Evolutionary conservation across 2,797 vertebrate genomes (phyloP), one percentile per base, ranked within the genome.

Genomic region (Tympanoctomys barrerae): DNA sequence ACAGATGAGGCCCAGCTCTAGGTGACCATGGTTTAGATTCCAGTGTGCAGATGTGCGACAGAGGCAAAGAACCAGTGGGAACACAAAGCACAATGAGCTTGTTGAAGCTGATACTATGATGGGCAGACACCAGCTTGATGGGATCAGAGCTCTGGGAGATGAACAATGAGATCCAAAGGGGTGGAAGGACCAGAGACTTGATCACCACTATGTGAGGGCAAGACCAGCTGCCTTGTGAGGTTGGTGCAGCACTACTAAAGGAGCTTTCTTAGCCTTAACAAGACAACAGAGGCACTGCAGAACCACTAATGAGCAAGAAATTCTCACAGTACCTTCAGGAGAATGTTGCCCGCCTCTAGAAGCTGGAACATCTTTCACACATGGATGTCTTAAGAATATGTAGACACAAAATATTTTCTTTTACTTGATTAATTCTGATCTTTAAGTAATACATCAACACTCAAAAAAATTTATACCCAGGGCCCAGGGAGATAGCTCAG

Each of bases 151-250:
- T 18, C 66, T 81, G 21, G 1, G 22, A 93, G 1, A 99, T 99
- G 99, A 99, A 99, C 98, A 99, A 99, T 62, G 99, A 99, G 94
- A 99, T 99, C 54, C 99, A 99, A 86, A 98, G 99, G 94, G 99
- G 99, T 13, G 99, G 99, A 64, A n/a, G 31, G 77, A 79, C 33
- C 21, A 21, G 31, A 33, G 28, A 52, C 19, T n/a, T 52, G 28
- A 54, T 54, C 33, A 31, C 46, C 9, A 54, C 1, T 19, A 99
- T 99, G 0, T 99, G 99, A 99, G 99, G 99, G 92, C 99, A 99
- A 97, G 99, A 99, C 97, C 99, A 98, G 33, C 97, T 99, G 77
- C 99, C 99, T 0, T 99, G 99, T 21, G 99, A 99, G 94, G 99
- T 99, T 42, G 99, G 99, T 82, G 99, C 98, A 21, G 98, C 99